phyloP scores from a whole-genome alignment of 2,113 vertebrate genomes.

The Phylloscopus trochilus region DNA sequence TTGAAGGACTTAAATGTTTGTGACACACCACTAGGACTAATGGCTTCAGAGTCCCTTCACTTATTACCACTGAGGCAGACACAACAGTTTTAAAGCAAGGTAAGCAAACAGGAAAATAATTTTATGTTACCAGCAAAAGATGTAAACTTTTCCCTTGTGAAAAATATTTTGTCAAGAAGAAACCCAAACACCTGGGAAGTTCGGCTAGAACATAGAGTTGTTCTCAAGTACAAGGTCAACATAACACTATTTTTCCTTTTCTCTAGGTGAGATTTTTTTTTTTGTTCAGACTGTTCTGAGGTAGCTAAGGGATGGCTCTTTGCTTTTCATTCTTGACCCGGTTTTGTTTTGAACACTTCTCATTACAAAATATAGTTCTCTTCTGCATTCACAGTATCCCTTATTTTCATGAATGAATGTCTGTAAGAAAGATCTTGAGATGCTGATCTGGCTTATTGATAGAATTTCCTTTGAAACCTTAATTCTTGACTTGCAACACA shows the following conservation, averaged over 20 bases:
- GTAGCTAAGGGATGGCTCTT: background rate
- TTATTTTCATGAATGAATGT: conserved; percentile 9
- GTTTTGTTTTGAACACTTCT: background rate
- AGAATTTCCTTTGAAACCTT: background rate
- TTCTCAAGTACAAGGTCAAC: background rate
- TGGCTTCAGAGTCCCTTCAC: background rate
- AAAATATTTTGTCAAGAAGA: background rate
- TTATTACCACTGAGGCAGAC: background rate
- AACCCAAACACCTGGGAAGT: background rate
- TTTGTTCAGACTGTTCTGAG: background rate
- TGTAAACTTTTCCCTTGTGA: background rate
- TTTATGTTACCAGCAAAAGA: background rate
- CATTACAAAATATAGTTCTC: background rate
- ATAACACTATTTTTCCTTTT: background rate
- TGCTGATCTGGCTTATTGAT: background rate
- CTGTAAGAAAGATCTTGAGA: background rate
- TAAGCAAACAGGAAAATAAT: background rate
- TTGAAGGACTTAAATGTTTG: background rate
- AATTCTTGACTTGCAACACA: background rate
- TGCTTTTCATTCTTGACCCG: background rate
- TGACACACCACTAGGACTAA: background rate
- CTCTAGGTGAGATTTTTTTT: background rate
- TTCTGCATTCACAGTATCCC: background rate
- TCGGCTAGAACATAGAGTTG: background rate
- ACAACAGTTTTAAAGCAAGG: background rate